These are phyloP conservation scores for Drosophila heteroneura DNA, from an alignment of 2,888 invertebrate genomes.

Conservation along the genomic window DNA sequence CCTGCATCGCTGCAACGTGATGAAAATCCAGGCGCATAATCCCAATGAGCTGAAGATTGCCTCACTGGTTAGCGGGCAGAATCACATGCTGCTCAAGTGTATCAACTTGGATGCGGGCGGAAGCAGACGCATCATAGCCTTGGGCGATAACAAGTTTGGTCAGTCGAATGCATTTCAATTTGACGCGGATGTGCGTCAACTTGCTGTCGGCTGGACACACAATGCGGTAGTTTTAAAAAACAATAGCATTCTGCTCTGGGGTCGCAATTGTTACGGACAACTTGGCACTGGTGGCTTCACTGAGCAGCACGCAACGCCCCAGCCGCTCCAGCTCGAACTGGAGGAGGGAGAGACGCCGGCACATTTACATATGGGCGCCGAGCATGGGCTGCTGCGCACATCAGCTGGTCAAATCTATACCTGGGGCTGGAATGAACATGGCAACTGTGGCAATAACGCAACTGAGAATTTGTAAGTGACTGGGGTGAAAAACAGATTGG, in stretches of 20 bases:
- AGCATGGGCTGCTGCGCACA: slow-evolving; percentile 91
- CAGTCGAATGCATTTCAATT: slow-evolving; percentile 87
- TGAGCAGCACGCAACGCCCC: slow-evolving; percentile 80
- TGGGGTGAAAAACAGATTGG: neutral
- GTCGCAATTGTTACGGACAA: slow-evolving; percentile 93
- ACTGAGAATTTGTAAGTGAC: slow-evolving; percentile 83
- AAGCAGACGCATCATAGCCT: slow-evolving; percentile 87
- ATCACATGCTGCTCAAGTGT: slow-evolving; percentile 87
- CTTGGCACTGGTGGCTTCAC: slow-evolving; percentile 86
- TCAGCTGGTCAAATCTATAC: slow-evolving; percentile 89
- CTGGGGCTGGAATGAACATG: slow-evolving; percentile 97
- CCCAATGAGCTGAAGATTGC: slow-evolving; percentile 86
- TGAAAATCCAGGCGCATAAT: slow-evolving; percentile 76
- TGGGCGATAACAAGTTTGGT: slow-evolving; percentile 94
- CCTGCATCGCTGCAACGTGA: slow-evolving; percentile 78
- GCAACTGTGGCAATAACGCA: slow-evolving; percentile 91
- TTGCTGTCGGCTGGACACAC: slow-evolving; percentile 92
- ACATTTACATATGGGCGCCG: slow-evolving; percentile 89
- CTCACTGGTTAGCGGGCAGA: slow-evolving; percentile 92
- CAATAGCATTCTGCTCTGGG: slow-evolving; percentile 90
- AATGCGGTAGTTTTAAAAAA: slow-evolving; percentile 88
- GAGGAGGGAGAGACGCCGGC: slow-evolving; percentile 64
- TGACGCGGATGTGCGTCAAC: slow-evolving; percentile 87
- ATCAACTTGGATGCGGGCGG: slow-evolving; percentile 56
- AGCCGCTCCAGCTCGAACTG: slow-evolving; percentile 67